A percentile compares a stretch with the other conserved stretches of the same genome.
phyloP scores from a whole-genome alignment of 2,888 invertebrate genomes.

The Euplagia quadripunctaria region DNA sequence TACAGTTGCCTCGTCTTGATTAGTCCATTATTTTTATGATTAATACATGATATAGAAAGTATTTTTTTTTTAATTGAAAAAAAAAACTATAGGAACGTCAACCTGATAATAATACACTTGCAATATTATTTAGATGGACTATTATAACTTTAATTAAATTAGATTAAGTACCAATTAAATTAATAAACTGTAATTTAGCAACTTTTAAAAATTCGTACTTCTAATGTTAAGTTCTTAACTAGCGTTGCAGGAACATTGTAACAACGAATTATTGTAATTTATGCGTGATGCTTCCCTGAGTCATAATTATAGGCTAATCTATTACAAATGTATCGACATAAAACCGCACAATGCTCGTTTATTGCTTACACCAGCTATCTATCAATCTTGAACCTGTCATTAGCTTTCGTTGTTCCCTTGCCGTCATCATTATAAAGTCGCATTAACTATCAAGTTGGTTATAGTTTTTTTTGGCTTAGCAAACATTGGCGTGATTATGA shows the following conservation, averaged over 20 bases:
- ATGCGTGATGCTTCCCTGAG: not conserved
- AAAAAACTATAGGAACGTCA: too few species aligned
- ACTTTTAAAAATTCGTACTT: not conserved
- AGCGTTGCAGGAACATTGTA: not conserved
- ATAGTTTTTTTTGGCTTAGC: not conserved
- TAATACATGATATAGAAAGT: too few species aligned
- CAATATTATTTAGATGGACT: too few species aligned
- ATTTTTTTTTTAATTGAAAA: too few species aligned
- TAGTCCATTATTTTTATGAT: too few species aligned
- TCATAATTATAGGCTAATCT: not conserved
- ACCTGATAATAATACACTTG: too few species aligned
- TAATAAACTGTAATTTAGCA: not conserved
- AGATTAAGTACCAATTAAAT: not conserved
- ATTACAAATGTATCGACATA: too few species aligned
- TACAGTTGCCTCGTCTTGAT: too few species aligned
- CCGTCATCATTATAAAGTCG: not conserved
- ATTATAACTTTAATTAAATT: not conserved
- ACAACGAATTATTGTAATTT: not conserved
- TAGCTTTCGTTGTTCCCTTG: not conserved
- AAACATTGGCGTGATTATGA: not conserved
- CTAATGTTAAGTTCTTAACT: not conserved
- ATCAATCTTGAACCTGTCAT: not conserved
- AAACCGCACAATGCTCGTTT: constrained; percentile 1
- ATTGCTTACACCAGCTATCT: not conserved
- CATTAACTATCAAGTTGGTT: not conserved